A percentile compares a stretch with the other conserved stretches of the same genome.
Conservation (phyloP, 2,888 invertebrate species). For the Lasioglossum villosulum region DNA sequence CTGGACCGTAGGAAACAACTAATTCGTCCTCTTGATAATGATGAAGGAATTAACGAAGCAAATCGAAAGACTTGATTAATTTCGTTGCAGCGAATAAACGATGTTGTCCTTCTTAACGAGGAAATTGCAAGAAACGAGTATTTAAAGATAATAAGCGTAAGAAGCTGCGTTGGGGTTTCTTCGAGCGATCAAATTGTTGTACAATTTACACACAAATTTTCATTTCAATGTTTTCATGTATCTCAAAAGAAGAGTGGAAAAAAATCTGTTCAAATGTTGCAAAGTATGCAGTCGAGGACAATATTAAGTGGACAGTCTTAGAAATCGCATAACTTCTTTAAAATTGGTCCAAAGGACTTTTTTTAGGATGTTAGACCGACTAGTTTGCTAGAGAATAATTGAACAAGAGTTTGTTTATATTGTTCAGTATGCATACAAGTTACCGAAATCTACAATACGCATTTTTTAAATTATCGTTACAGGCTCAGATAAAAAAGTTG, state of each 20-base stretch:
- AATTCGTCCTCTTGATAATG: background rate
- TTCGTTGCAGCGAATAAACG: background rate
- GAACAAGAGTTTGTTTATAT: too few species aligned
- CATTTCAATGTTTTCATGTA: background rate
- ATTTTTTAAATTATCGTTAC: too few species aligned
- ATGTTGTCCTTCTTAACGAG: background rate
- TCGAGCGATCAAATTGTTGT: background rate
- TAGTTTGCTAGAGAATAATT: too few species aligned
- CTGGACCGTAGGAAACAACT: background rate
- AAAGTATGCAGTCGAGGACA: too few species aligned
- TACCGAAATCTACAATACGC: too few species aligned
- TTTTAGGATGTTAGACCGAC: too few species aligned
- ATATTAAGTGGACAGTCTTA: too few species aligned
- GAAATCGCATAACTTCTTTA: too few species aligned
- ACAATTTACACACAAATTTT: background rate
- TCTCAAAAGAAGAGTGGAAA: background rate
- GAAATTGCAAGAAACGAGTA: background rate
- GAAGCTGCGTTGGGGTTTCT: background rate
- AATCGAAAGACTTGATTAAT: background rate
- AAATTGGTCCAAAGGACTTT: too few species aligned
- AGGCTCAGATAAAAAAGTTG: too few species aligned
- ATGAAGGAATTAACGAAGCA: background rate
- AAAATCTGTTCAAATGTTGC: background rate
- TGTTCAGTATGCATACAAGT: too few species aligned
- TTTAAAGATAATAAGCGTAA: background rate